phyloP scores from a whole-genome alignment of 2,113 vertebrate species.

The Leptobrachium leishanense region DNA sequence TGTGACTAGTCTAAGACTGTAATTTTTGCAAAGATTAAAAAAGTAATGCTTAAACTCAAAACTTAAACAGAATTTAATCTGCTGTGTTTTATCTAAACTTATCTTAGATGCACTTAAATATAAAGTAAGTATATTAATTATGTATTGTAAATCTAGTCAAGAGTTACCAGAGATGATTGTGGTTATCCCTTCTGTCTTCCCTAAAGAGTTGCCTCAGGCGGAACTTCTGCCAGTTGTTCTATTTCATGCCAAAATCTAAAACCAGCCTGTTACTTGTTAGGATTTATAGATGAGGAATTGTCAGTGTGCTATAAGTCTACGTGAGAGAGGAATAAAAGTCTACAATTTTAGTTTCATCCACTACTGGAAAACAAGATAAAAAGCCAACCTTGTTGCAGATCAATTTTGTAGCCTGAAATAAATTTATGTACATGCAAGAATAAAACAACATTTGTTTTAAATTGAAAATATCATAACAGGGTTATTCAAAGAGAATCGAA shows the following conservation, averaged over 20 bases:
- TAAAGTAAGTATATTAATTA: slow-evolving; percentile 23
- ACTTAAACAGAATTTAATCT: background rate
- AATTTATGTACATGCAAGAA: too few species aligned
- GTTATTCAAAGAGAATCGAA: too few species aligned
- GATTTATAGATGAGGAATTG: slow-evolving; percentile 23
- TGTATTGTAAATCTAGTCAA: slow-evolving; percentile 33
- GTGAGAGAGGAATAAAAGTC: background rate
- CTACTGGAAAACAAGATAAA: too few species aligned
- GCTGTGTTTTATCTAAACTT: background rate
- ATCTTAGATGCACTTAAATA: slow-evolving; percentile 10
- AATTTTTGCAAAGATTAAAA: too few species aligned
- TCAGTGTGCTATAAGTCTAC: slow-evolving; percentile 5
- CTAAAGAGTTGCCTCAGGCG: slow-evolving; percentile 41
- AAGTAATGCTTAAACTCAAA: too few species aligned
- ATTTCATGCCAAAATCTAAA: slow-evolving; percentile 30
- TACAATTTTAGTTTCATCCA: background rate
- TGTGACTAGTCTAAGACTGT: too few species aligned
- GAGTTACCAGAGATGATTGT: slow-evolving; percentile 36
- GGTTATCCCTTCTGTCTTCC: slow-evolving; percentile 45
- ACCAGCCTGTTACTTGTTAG: slow-evolving; percentile 30
- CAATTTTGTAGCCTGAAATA: too few species aligned
- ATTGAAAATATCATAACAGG: too few species aligned
- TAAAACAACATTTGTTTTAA: too few species aligned
- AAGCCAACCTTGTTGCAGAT: too few species aligned
- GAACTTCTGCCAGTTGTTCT: slow-evolving; percentile 39